Evolutionary conservation across 2,888 invertebrate species (phyloP), one percentile per base, ranked within the genome.

Genomic region (Rhagonycha lutea): DNA sequence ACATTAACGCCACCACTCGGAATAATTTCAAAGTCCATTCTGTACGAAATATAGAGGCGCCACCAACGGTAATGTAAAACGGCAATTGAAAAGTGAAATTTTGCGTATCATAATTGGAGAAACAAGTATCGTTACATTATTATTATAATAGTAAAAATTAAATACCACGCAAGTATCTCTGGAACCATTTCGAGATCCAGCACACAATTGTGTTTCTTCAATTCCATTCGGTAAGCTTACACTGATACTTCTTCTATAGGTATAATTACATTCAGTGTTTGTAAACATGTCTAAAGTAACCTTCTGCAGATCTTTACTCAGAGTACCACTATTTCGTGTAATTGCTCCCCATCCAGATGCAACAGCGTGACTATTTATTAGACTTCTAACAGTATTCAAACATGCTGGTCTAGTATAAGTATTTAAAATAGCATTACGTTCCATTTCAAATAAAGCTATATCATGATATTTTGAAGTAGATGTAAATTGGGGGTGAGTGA

Each of bases 291-390:
- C 85, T 11, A 92, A 83, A 3, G 86, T 87, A 0, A 92, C 91
- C 83, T 91, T 91, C 9, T 89, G 82, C 72, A 92, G 83, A 78
- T 88, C 85, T 12, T 85, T 83, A 74, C 85, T 87, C 4, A 70
- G 69, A 2, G 70, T 75, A 2, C 83, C 86, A 63, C 86, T 85
- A 61, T 80, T 85, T 61, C 80, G 87, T 12, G 83, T 18, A 18
- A 93, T 92, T 2, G 92, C 92, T n/a, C 94, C 93, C 9, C 92
- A 92, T 86, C 93, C 93, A 18, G 87, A 85, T 1, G 89, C 89
- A 0, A 89, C 83, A 0, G 86, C 87, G 12, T 82, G 82, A 3
- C 75, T 76, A 3, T 80, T 81, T 24, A 79, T 81, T 77, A 79
- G 62, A 32, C 63, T 28, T 28, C 26, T 0, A 3, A 75, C 75